Percentiles rank a stretch among this genome's conserved stretches.
Conservation (phyloP, 2,797 vertebrate species). For the Denticeps clupeoides region DNA sequence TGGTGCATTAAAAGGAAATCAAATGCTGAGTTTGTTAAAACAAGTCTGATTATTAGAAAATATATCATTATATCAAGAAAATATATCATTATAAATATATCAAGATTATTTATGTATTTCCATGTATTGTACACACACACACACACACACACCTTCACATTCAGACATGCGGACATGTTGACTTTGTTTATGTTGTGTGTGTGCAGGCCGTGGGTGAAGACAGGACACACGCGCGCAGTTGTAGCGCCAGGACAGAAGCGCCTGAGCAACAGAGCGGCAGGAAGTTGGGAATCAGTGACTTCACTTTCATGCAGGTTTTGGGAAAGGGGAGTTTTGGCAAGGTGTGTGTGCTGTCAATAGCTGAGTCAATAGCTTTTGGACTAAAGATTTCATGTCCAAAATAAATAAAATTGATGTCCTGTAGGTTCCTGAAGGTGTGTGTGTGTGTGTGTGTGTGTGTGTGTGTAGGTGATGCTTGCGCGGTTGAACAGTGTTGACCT, state of each 20-base stretch:
- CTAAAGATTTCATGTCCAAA: no score
- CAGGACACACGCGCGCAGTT: neutral
- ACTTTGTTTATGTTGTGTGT: slow-evolving; percentile 1
- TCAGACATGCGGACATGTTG: neutral
- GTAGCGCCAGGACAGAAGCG: slow-evolving; percentile 26
- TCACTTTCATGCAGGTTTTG: slow-evolving; percentile 83
- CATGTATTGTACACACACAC: neutral
- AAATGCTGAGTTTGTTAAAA: no score
- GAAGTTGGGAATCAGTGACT: slow-evolving; percentile 68
- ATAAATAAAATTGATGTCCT: neutral
- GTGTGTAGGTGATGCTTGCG: slow-evolving; percentile 83
- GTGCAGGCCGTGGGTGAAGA: no score
- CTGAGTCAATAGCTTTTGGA: no score
- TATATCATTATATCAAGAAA: no score
- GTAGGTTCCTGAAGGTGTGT: neutral
- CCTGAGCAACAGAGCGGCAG: slow-evolving; percentile 22
- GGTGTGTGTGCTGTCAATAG: slow-evolving; percentile 44
- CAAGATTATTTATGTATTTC: no score
- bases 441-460: slow-evolving; percentile 6
- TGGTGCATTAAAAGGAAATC: no score
- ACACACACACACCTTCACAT: neutral
- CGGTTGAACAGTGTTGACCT: slow-evolving; percentile 66
- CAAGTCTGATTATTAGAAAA: no score
- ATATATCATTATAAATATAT: no score
- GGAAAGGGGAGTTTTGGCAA: slow-evolving; percentile 98